A percentile compares a stretch with the other conserved stretches of the same genome.
Evolutionary conservation across 2,797 vertebrate species (phyloP).

Genomic region (Heliangelus exortis): DNA sequence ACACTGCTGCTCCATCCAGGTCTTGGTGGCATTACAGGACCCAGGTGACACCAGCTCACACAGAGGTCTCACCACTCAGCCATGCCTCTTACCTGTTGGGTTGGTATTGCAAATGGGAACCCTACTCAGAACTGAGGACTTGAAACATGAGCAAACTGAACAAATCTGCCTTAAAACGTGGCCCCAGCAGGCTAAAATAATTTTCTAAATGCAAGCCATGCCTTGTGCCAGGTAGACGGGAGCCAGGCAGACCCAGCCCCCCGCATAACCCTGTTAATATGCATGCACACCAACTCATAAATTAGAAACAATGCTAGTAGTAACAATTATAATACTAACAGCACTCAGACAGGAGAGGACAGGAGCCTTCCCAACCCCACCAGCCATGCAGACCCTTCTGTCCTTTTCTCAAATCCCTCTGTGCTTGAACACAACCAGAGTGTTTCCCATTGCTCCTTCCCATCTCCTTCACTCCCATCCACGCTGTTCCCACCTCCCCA

Average conservation of each 20-base stretch:
- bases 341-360: background rate
- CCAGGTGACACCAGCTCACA: background rate
- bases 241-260: background rate
- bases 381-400: background rate
- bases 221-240: background rate
- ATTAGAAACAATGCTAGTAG: background rate
- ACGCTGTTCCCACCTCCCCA: background rate
- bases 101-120: background rate
- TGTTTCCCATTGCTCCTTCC: background rate
- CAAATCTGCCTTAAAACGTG: background rate
- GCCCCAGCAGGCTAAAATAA: background rate
- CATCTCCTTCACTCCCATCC: background rate
- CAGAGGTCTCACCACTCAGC: background rate
- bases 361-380: background rate
- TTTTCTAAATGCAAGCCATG: background rate
- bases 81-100: background rate
- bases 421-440: background rate
- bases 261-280: background rate
- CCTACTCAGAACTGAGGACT: background rate
- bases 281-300: background rate
- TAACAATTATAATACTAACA: too few relatives aligned
- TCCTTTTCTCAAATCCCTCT: background rate
- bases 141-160: fast-evolving
- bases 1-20: background rate
- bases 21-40: background rate